These are phyloP conservation scores for Psettodes erumei DNA, from an alignment of 2,113 vertebrate genomes.

Conservation along the genomic window DNA sequence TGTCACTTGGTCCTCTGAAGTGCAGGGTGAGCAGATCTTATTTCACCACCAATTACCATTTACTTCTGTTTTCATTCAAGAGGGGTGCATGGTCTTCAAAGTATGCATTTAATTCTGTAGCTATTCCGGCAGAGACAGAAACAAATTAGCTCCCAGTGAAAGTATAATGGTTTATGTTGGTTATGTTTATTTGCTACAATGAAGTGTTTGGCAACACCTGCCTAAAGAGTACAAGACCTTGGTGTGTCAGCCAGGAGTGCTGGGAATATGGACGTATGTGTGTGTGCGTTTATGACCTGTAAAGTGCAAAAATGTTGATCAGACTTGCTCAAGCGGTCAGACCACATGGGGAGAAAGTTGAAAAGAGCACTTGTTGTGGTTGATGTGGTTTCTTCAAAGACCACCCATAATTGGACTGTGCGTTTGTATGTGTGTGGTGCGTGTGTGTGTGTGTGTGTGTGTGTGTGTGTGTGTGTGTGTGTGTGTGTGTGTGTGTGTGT, in stretches of 20 bases:
- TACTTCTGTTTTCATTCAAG: constrained; percentile 47
- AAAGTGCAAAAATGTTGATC: constrained; percentile 35
- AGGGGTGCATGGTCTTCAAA: constrained; percentile 5
- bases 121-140: constrained; percentile 22
- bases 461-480: too few relatives aligned
- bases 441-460: too few relatives aligned
- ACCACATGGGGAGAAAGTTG: constrained; percentile 54
- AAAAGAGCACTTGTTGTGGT: constrained; percentile 48
- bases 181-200: too few relatives aligned
- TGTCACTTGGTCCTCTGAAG: constrained; percentile 45
- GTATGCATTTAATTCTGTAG: not conserved
- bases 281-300: constrained; percentile 48
- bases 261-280: constrained; percentile 7
- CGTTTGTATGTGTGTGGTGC: too few relatives aligned
- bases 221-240: not conserved
- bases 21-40: constrained; percentile 10
- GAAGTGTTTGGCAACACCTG: constrained; percentile 41
- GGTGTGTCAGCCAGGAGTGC: constrained; percentile 2
- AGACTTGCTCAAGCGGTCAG: constrained; percentile 37
- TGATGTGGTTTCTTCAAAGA: constrained; percentile 60
- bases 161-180: constrained; percentile 21
- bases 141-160: constrained; percentile 40
- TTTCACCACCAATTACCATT: constrained; percentile 34
- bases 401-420: constrained; percentile 51
- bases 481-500: too few relatives aligned